phyloP scores from a whole-genome alignment of 2,113 vertebrate species.

The Passer domesticus region DNA sequence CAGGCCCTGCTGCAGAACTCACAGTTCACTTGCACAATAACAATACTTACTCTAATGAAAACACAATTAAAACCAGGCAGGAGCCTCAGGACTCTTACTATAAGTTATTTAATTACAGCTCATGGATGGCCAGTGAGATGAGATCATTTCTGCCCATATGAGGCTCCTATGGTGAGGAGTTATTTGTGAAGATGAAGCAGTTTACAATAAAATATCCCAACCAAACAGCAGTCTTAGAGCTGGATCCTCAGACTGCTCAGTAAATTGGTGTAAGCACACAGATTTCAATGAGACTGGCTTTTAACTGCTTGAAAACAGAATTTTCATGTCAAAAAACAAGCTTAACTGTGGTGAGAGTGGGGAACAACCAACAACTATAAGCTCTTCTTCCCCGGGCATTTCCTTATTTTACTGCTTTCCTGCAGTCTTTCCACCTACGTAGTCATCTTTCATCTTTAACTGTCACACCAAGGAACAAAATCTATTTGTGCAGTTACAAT shows the following conservation, averaged over 20 bases:
- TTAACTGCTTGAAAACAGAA: neutral
- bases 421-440: neutral
- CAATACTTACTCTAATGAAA: slow-evolving; percentile 13
- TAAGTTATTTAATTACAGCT: slow-evolving; percentile 36
- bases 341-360: neutral
- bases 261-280: neutral
- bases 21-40: neutral
- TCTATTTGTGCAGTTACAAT: neutral
- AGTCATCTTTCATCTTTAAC: neutral
- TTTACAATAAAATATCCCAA: neutral
- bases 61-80: slow-evolving; percentile 9
- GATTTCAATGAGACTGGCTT: neutral
- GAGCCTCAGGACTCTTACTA: slow-evolving; percentile 3
- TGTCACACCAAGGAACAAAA: neutral
- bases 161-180: neutral
- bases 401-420: neutral
- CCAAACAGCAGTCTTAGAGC: neutral
- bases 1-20: neutral
- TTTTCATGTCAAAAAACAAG: neutral
- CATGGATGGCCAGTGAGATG: neutral
- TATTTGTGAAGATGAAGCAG: neutral
- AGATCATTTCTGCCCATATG: neutral
- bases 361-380: neutral
- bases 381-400: neutral
- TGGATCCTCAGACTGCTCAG: neutral